A percentile compares a stretch with the other conserved stretches of the same genome.
phyloP scores from a whole-genome alignment of 2,113 vertebrate species.

The Cyanoramphus novaezelandiae region DNA sequence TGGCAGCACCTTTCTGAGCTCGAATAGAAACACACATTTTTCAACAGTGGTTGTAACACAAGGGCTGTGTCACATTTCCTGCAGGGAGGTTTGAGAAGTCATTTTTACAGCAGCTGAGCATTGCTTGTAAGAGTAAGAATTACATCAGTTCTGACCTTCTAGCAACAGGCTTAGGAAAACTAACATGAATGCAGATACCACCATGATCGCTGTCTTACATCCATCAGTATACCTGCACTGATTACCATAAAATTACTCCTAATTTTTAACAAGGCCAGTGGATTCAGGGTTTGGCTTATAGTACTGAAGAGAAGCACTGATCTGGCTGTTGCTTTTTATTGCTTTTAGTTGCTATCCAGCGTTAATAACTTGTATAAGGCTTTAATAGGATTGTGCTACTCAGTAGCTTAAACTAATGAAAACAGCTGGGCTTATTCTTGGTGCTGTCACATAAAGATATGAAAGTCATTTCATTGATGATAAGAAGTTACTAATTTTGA shows the following conservation, averaged over 20 bases:
- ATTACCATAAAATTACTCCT: constrained; percentile 5
- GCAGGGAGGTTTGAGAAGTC: constrained; percentile 24
- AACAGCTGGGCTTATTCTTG: neutral
- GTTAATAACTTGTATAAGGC: neutral
- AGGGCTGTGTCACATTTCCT: constrained; percentile 16
- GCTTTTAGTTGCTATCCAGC: neutral
- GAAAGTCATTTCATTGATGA: neutral
- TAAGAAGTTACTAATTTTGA: neutral
- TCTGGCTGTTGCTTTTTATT: neutral
- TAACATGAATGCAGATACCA: neutral
- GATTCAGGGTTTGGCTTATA: neutral
- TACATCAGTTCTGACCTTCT: constrained; percentile 51
- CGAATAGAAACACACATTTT: neutral
- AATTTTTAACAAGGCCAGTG: neutral
- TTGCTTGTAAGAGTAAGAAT: constrained; percentile 23
- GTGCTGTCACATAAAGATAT: constrained; percentile 8
- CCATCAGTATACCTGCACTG: neutral
- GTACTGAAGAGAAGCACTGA: neutral
- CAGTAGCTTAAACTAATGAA: constrained; percentile 5
- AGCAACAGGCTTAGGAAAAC: constrained; percentile 23
- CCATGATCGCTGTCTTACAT: neutral
- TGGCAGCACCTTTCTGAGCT: neutral
- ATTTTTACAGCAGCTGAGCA: constrained; percentile 27
- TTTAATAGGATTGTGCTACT: constrained; percentile 3
- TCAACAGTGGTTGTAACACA: neutral